A percentile compares a stretch with the other conserved stretches of the same genome.
phyloP scores from a whole-genome alignment of 2,797 vertebrate species.

The Fistularia tabacaria region DNA sequence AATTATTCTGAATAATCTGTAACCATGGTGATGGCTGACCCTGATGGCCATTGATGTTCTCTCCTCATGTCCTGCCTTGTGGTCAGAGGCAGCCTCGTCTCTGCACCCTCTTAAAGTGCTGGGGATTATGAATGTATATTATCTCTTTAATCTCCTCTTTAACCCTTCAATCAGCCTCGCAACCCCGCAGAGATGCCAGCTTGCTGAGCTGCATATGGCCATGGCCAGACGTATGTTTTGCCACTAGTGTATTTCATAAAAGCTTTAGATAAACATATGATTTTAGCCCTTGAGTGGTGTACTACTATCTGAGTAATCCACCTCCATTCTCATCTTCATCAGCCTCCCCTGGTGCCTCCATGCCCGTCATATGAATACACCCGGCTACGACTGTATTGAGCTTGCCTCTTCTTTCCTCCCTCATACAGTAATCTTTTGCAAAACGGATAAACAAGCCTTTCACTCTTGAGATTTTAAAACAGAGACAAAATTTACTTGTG shows the following conservation, averaged over 20 bases:
- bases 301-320: conserved; percentile 51
- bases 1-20: conserved; percentile 69
- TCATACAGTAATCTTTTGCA: conserved; percentile 23
- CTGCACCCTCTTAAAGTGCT: conserved; percentile 57
- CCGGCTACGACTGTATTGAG: conserved; percentile 16
- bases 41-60: conserved; percentile 28
- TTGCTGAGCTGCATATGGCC: conserved; percentile 31
- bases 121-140: conserved; percentile 67
- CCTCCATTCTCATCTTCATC: conserved; percentile 55
- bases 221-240: conserved; percentile 26
- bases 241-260: conserved; percentile 31
- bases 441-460: conserved; percentile 48
- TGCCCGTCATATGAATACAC: conserved; percentile 39
- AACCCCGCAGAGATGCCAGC: conserved; percentile 17
- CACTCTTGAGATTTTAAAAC: conserved; percentile 33
- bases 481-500: conserved; percentile 31
- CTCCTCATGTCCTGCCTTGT: conserved; percentile 25
- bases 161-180: conserved; percentile 42
- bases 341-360: conserved; percentile 36
- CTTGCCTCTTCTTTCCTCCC: conserved; percentile 19
- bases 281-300: conserved; percentile 41
- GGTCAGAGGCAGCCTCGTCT: conserved; percentile 41
- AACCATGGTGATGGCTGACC: conserved; percentile 53
- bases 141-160: conserved; percentile 72
- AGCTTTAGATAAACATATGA: conserved; percentile 36